Evolutionary conservation across 2,888 invertebrate species (phyloP), one percentile per base, ranked within the genome.

Genomic region (Dinocampus coccinellae): DNA sequence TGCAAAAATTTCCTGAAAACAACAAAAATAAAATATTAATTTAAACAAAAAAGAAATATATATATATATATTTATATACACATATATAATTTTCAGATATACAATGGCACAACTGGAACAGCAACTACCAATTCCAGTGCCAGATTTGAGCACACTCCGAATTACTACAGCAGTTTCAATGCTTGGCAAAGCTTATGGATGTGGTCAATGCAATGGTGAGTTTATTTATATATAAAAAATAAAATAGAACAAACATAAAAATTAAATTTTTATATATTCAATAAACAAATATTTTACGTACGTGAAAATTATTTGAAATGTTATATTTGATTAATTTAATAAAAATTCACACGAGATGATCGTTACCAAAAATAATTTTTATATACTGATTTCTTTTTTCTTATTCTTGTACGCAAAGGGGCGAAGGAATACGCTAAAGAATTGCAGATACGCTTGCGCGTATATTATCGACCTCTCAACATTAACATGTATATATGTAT

Each of bases 1-100:
- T 90, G 92, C 52, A 95, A 88, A 81, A 95, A 93, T 78, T 93
- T 90, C 84, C 95, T 95, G 89, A 90, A 91, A 79, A 64, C 16
- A 42, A 33, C 22, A 13, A 33, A 52, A 24, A 33, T 63, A 16
- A 64, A 52, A 24, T 29, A 4, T n/a, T n/a, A n/a, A n/a, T n/a
- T n/a, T n/a, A n/a, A n/a, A 29, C 29, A 29, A 29, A 29, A 7
- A 4, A 29, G 11, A 7, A 29, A 16, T 47, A 34, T 33, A 11
- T 26, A 20, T 62, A 42, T 26, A n/a, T n/a, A n/a, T n/a, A n/a
- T n/a, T n/a, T n/a, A n/a, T n/a, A n/a, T n/a, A n/a, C n/a, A n/a
- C n/a, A n/a, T 61, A 33, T 52, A 69, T 20, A n/a, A 39, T 68
- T 70, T 52, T 63, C 68, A 77, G 73, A 42, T 47, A 76, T n/a